Base-by-base conservation (phyloP, 2,797 vertebrate genomes). In the Heteromormyrus szaboi region DNA sequence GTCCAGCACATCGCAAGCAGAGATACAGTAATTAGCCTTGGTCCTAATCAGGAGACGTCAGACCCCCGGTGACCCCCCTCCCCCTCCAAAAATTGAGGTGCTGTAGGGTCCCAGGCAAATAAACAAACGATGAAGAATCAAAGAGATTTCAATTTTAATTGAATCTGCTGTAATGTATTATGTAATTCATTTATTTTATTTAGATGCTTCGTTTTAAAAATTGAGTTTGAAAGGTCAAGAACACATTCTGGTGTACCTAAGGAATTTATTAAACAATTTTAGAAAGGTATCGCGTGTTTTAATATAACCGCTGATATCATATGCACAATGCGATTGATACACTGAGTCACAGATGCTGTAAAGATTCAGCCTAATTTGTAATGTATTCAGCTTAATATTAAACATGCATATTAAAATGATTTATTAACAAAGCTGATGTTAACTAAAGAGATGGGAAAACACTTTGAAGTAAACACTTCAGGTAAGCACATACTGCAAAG, bases 171-270 rank as follows among this genome's bases (percentile, higher is more conserved):
- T 93, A 92, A 93, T 93, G 92, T 93, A 91, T 93, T 92, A 93
- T 92, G 91, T 90, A 92, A 91, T 93, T 93, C 89, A 93, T 94
- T 94, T 93, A 92, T 95, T 94, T 92, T 92, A 93, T 94, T 94
- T 93, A 90, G 91, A 93, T 92, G 92, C 86, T 92, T 92, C 89
- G 91, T 90, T 89, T 59, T 93, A 92, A 89, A 93, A 90, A 93
- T 91, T 91, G 89, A 93, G 91, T 90, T 91, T 91, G 89, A 95
- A 94, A 94, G 92, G 93, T 93, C 89, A 86, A 86, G 85, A 88
- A 89, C 88, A 53, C 89, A 53, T 59, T 14, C 37, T 48, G n/a
- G 85, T 91, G 89, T 88, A 87, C 91, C 93, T 93, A 90, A 90
- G 50, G 92, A 91, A 93, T 90, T 90, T 87, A 90, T 87, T 72